Base-by-base conservation (phyloP, 2,797 vertebrate species). In the Dryobates pubescens region DNA sequence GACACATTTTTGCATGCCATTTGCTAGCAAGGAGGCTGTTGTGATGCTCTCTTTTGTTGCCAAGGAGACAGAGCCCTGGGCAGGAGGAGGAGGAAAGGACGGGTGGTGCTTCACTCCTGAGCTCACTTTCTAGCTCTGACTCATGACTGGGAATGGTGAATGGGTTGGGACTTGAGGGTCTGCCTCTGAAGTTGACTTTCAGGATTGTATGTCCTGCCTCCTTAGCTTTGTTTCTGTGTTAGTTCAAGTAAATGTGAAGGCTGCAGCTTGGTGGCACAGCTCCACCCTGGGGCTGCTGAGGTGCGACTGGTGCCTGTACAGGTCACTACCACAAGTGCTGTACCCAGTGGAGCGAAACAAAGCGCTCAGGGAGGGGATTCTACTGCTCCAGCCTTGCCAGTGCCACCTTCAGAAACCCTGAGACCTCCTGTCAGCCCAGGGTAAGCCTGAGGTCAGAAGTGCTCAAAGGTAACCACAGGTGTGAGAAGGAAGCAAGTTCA, bases 41-140 rank as follows among this genome's bases (percentile, higher is more conserved):
- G 89, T 95, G 95, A 94, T 96, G 90, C 92, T 94, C 85, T 83
- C 87, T 87, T 88, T 70, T 86, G 95, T 95, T 95, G 73, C 90
- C 93, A 89, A 17, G 95, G 96, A 86, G 88, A 96, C 92, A 0
- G 73, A 94, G 77, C 82, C 82, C 67, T 93, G 94, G 67, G 70
- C 74, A 80, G 87, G 29, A 86, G 86, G 70, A 88, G 69, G 86
- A 90, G 78, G 51, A 57, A 79, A 16, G 73, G 87, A 64, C 4
- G 3, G 61, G 61, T 5, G 3, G 61, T 78, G 26, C 58, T 83
- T 76, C 45, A 34, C 71, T 94, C 82, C 68, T 14, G 30, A 81
- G 82, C 57, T 92, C 6, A 9, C 64, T 89, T 75, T 70, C 38
- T 69, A 22, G 38, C 88, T 88, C 74, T 61, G 34, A 38, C 27